phyloP scores from a whole-genome alignment of 1,140 invertebrate species.

The Pseudomyrmex pallidus region DNA sequence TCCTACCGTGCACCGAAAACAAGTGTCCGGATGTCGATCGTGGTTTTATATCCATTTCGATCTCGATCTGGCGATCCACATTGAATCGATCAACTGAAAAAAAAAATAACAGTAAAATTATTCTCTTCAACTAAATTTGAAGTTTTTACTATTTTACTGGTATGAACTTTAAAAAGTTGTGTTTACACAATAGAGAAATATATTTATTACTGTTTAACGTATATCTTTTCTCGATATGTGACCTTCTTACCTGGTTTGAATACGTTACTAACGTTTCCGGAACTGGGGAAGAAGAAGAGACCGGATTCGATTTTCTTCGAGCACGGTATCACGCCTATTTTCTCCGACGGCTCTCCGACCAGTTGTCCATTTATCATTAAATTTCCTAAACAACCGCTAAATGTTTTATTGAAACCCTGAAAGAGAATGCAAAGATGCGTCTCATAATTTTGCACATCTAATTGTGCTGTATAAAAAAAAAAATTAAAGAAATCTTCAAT shows the following conservation, averaged over 20 bases:
- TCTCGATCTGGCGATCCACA: constrained; percentile 91
- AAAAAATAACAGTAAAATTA: neutral
- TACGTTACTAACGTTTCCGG: constrained; percentile 87
- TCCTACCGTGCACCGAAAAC: constrained; percentile 91
- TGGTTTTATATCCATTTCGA: constrained; percentile 95
- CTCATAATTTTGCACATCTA: constrained; percentile 73
- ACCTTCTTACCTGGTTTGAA: constrained; percentile 87
- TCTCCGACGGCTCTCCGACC: constrained; percentile 86
- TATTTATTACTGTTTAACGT: neutral
- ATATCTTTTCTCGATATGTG: constrained; percentile 1
- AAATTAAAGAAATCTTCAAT: constrained; percentile 41
- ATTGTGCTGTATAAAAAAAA: neutral
- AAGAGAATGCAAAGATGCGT: constrained; percentile 25
- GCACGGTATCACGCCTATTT: constrained; percentile 91
- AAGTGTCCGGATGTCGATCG: constrained; percentile 92
- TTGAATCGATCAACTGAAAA: constrained; percentile 88
- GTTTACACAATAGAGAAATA: neutral
- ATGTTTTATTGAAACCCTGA: constrained; percentile 88
- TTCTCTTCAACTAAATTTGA: neutral
- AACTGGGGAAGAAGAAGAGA: constrained; percentile 91
- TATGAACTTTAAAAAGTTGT: neutral
- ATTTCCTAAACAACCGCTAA: constrained; percentile 95
- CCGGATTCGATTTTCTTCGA: constrained; percentile 94
- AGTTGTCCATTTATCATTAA: constrained; percentile 90
- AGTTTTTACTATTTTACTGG: no score